Conservation (phyloP, 2,797 vertebrate species). For the Gymnocypris eckloni region DNA sequence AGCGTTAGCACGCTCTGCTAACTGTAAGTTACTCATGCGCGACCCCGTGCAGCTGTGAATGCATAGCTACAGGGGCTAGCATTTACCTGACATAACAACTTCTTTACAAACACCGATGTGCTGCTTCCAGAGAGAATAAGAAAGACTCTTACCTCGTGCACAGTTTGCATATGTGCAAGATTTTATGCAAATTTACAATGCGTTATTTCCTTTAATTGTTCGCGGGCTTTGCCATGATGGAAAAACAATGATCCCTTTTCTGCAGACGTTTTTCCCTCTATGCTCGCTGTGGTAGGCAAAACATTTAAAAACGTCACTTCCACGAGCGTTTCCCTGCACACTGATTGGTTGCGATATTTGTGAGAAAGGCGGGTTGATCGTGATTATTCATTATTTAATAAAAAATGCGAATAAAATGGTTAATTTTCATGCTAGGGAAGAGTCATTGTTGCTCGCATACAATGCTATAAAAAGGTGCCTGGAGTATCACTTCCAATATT, state of each 20-base stretch:
- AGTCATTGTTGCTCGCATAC: neutral
- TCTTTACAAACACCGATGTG: slow-evolving; percentile 13
- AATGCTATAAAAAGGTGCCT: neutral
- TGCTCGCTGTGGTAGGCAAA: slow-evolving; percentile 48
- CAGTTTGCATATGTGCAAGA: slow-evolving; percentile 30
- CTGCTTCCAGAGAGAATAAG: neutral
- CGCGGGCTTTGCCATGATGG: slow-evolving; percentile 47
- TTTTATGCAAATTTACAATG: neutral
- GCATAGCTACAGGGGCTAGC: slow-evolving; percentile 42
- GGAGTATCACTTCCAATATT: neutral
- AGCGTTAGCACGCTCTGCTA: slow-evolving; percentile 52
- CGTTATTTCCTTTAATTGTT: slow-evolving; percentile 29
- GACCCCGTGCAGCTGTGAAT: slow-evolving; percentile 28
- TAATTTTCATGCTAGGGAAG: neutral
- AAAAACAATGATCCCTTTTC: slow-evolving; percentile 48
- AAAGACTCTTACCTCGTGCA: slow-evolving; percentile 47
- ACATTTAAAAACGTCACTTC: slow-evolving; percentile 62
- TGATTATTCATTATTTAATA: slow-evolving; percentile 21
- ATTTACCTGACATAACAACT: slow-evolving; percentile 45
- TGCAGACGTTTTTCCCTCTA: slow-evolving; percentile 49
- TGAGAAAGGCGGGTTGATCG: slow-evolving; percentile 49
- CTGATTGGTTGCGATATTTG: slow-evolving; percentile 61
- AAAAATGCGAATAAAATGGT: neutral
- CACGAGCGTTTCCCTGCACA: slow-evolving; percentile 6
- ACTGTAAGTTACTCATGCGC: neutral